Percentiles rank a stretch among this genome's conserved stretches.
phyloP scores from a whole-genome alignment of 2,888 invertebrate genomes.

The Marronus borbonicus region DNA sequence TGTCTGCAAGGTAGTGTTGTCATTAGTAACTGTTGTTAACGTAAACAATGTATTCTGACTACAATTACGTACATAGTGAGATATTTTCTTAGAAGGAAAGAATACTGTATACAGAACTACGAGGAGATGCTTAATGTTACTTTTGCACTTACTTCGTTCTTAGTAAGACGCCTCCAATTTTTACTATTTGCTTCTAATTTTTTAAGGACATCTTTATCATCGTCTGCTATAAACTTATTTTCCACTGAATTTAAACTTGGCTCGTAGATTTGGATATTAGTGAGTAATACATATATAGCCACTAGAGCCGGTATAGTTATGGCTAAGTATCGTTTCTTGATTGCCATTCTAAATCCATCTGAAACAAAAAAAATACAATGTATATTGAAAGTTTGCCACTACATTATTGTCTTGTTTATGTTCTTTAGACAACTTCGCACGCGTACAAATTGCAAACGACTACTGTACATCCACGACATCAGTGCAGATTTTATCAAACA shows the following conservation, averaged over 20 bases:
- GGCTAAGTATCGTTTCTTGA: conserved; percentile 72
- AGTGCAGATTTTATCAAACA: no score
- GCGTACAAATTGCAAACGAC: no score
- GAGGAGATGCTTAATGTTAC: neutral
- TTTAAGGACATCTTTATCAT: neutral
- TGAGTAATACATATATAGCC: conserved; percentile 32
- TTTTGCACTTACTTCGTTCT: conserved; percentile 49
- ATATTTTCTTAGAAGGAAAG: no score
- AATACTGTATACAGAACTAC: no score
- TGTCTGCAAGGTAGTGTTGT: conserved; percentile 60
- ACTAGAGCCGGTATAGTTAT: conserved; percentile 35
- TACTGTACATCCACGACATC: no score
- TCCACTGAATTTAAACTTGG: neutral
- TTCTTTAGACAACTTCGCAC: no score
- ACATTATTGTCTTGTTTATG: no score
- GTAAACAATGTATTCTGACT: no score
- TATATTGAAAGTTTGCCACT: no score
- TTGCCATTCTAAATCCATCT: conserved; percentile 51
- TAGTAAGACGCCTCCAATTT: conserved; percentile 55
- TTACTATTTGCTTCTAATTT: neutral
- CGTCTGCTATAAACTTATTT: neutral
- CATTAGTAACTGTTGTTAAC: no score
- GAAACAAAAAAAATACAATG: conserved; percentile 11
- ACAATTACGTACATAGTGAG: no score
- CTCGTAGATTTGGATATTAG: conserved; percentile 15